A percentile compares a stretch with the other conserved stretches of the same genome.
These are phyloP conservation scores for Pachycephala philippinensis DNA, from an alignment of 2,113 vertebrate genomes.

Conservation along the genomic window DNA sequence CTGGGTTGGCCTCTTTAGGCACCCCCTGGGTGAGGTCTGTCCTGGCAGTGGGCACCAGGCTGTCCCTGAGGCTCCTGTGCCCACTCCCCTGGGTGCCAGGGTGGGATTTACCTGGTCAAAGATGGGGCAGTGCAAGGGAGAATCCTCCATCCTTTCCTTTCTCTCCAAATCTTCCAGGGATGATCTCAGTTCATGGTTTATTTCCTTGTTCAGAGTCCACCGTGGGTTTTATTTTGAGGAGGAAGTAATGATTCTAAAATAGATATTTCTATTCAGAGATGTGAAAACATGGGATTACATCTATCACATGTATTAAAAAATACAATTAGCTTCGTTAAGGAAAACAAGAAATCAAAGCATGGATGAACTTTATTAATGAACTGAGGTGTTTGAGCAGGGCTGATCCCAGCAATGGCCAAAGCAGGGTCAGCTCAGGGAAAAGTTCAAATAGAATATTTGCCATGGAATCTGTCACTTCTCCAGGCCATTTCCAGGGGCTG, in stretches of 20 bases:
- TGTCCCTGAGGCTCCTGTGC: neutral
- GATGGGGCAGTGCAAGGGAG: neutral
- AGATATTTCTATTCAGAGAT: rapidly evolving
- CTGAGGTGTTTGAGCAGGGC: neutral
- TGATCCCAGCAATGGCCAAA: neutral
- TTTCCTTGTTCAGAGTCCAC: neutral
- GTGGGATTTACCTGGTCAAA: neutral
- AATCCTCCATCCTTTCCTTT: neutral
- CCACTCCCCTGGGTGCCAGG: rapidly evolving
- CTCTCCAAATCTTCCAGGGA: neutral
- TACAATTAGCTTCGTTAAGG: neutral
- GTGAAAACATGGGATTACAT: rapidly evolving
- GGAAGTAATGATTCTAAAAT: neutral
- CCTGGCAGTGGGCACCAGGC: too few species aligned
- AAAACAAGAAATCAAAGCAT: neutral
- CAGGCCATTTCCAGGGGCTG: neutral
- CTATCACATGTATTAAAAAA: too few species aligned
- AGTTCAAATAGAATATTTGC: neutral
- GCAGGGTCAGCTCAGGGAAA: neutral
- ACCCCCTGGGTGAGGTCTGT: rapidly evolving
- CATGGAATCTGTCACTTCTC: neutral
- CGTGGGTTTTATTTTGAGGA: neutral
- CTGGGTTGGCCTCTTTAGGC: too few species aligned
- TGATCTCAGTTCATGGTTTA: rapidly evolving
- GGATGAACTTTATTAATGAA: neutral